These are phyloP conservation scores for Solea senegalensis DNA, from an alignment of 2,113 vertebrate genomes.

Conservation along the genomic window DNA sequence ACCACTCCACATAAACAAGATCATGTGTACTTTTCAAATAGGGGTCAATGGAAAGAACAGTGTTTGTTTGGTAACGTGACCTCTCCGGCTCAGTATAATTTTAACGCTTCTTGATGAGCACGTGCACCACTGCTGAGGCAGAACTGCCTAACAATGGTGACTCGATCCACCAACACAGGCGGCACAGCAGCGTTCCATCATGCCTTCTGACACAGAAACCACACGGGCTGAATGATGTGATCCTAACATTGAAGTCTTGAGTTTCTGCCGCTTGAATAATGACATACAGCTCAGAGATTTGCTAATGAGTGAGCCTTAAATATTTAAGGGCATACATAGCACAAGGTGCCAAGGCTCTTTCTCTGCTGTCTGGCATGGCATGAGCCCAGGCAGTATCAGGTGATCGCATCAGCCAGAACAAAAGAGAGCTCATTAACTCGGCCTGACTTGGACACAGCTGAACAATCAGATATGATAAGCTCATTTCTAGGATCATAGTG, in stretches of 20 bases:
- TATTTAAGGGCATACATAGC: slow-evolving; percentile 71
- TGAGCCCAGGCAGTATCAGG: slow-evolving; percentile 53
- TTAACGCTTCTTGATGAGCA: slow-evolving; percentile 38
- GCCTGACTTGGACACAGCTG: slow-evolving; percentile 41
- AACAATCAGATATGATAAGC: slow-evolving; percentile 48
- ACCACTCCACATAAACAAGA: background rate
- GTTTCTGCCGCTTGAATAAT: slow-evolving; percentile 63
- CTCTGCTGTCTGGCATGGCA: slow-evolving; percentile 37
- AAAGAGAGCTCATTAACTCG: slow-evolving; percentile 74
- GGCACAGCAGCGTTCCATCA: slow-evolving; percentile 34
- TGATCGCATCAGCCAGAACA: slow-evolving; percentile 56
- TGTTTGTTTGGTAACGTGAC: slow-evolving; percentile 10
- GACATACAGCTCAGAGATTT: slow-evolving; percentile 62
- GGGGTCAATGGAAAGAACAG: slow-evolving; percentile 1
- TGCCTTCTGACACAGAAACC: slow-evolving; percentile 67
- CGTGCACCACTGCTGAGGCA: slow-evolving; percentile 39
- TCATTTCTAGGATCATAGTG: slow-evolving; percentile 44
- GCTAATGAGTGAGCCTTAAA: slow-evolving; percentile 70
- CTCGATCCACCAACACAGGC: slow-evolving; percentile 36
- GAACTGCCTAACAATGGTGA: slow-evolving; percentile 53
- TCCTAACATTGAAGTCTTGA: slow-evolving; percentile 41
- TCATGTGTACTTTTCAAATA: slow-evolving; percentile 3
- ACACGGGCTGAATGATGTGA: slow-evolving; percentile 47
- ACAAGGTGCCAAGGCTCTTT: slow-evolving; percentile 64
- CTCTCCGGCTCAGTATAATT: slow-evolving; percentile 29